Percentiles rank a stretch among this genome's conserved stretches.
These are phyloP conservation scores for Xerus inauris DNA, from an alignment of 2,113 vertebrate genomes.

Conservation along the genomic window DNA sequence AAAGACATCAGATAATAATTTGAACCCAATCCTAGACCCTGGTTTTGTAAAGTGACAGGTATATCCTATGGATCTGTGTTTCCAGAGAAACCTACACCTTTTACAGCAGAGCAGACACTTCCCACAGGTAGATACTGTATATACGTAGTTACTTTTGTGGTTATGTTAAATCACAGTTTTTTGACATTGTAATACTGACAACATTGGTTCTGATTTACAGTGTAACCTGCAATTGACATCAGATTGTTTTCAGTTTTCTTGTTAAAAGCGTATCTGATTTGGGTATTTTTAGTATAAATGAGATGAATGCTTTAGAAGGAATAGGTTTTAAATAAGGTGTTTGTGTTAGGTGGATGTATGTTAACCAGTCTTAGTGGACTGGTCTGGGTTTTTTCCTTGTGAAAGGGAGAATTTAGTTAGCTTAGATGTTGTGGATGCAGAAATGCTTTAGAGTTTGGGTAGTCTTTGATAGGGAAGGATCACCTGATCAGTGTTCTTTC, in stretches of 20 bases:
- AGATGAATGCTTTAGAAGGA: conserved; percentile 33
- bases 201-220: conserved; percentile 62
- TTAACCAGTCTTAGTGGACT: not conserved
- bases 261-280: conserved; percentile 55
- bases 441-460: not conserved
- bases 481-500: not conserved
- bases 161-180: conserved; percentile 59
- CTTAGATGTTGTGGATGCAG: not conserved
- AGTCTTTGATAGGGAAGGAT: not conserved
- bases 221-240: conserved; percentile 60
- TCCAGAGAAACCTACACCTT: conserved; percentile 32
- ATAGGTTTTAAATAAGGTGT: not conserved
- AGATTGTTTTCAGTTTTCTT: conserved; percentile 63
- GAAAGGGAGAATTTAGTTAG: not conserved
- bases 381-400: not conserved
- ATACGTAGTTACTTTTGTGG: conserved; percentile 14
- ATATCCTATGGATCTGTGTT: conserved; percentile 17
- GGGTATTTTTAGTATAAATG: conserved; percentile 38
- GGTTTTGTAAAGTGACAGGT: conserved; percentile 70
- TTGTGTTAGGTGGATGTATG: not conserved
- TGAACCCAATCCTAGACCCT: conserved; percentile 15
- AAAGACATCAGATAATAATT: conserved; percentile 65
- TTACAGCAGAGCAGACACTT: not conserved
- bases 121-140: not conserved
- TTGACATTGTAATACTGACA: conserved; percentile 64